These are phyloP conservation scores for Brachyhypopomus occidentalis DNA, from an alignment of 2,113 vertebrate genomes.

Conservation along the genomic window DNA sequence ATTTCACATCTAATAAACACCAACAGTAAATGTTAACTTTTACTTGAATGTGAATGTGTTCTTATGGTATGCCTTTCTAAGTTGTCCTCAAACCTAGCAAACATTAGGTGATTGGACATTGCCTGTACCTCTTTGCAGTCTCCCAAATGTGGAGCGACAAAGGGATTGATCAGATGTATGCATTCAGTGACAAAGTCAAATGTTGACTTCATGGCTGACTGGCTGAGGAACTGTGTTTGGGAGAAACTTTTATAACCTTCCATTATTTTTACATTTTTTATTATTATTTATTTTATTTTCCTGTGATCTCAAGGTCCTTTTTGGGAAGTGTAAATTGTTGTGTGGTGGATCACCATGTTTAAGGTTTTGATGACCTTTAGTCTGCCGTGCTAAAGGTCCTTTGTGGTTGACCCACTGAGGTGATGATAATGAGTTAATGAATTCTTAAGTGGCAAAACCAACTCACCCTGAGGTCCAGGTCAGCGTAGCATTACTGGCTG, in stretches of 20 bases:
- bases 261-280: too few species aligned
- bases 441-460: conserved; percentile 26
- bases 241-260: background rate
- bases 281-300: background rate
- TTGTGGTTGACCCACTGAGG: conserved; percentile 7
- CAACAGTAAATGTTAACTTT: background rate
- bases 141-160: conserved; percentile 16
- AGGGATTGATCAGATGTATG: background rate
- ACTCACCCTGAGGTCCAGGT: conserved; percentile 12
- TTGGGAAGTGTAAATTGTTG: conserved; percentile 7
- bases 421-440: conserved; percentile 24
- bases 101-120: too few species aligned
- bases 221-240: background rate
- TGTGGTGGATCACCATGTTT: conserved; percentile 1
- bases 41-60: background rate
- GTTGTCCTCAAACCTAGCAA: background rate
- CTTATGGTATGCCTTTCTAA: too few species aligned
- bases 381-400: conserved; percentile 13
- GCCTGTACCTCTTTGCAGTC: conserved; percentile 22
- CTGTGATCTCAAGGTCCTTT: background rate
- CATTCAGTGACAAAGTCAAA: background rate
- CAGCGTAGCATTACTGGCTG: conserved; percentile 22
- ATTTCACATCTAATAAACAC: background rate
- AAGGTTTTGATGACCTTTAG: conserved; percentile 25
- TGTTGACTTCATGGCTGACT: background rate